A percentile compares a stretch with the other conserved stretches of the same genome.
Conservation (phyloP, 2,888 invertebrate genomes). For the Tenthredo distinguenda region DNA sequence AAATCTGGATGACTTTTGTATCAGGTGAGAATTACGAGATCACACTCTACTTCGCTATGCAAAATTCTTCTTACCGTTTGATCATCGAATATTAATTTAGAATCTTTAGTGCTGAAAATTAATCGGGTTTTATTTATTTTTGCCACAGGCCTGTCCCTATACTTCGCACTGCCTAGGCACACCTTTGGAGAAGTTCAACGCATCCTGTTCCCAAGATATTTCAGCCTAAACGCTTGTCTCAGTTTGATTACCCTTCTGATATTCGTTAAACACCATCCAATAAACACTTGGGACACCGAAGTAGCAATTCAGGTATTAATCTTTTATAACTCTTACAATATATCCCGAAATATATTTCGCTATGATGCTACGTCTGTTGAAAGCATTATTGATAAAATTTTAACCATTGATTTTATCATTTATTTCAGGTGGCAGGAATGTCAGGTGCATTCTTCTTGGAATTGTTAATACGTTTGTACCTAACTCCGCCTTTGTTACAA, state of each 20-base stretch:
- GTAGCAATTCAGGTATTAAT: slow-evolving; percentile 79
- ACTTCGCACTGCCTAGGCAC: slow-evolving; percentile 91
- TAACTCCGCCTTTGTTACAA: slow-evolving; percentile 87
- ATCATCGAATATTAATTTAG: slow-evolving; percentile 3
- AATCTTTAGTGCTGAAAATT: background rate
- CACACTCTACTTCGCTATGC: background rate
- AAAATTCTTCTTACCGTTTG: background rate
- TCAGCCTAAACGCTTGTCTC: slow-evolving; percentile 87
- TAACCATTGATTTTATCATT: slow-evolving; percentile 21
- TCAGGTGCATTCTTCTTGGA: slow-evolving; percentile 86
- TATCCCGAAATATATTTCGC: background rate
- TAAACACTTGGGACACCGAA: slow-evolving; percentile 78
- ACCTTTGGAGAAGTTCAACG: slow-evolving; percentile 93
- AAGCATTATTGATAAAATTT: background rate
- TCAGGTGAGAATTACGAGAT: slow-evolving; percentile 82
- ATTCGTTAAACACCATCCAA: slow-evolving; percentile 84
- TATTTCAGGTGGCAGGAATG: slow-evolving; percentile 83
- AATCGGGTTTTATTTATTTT: slow-evolving; percentile 54
- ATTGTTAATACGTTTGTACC: slow-evolving; percentile 86
- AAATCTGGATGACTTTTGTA: slow-evolving; percentile 96
- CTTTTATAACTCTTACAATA: background rate
- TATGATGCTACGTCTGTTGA: background rate
- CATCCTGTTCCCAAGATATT: slow-evolving; percentile 92
- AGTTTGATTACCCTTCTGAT: slow-evolving; percentile 87
- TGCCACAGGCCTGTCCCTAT: slow-evolving; percentile 88